These are phyloP conservation scores for Dipus sagitta DNA, from an alignment of 2,797 vertebrate species.

Conservation along the genomic window DNA sequence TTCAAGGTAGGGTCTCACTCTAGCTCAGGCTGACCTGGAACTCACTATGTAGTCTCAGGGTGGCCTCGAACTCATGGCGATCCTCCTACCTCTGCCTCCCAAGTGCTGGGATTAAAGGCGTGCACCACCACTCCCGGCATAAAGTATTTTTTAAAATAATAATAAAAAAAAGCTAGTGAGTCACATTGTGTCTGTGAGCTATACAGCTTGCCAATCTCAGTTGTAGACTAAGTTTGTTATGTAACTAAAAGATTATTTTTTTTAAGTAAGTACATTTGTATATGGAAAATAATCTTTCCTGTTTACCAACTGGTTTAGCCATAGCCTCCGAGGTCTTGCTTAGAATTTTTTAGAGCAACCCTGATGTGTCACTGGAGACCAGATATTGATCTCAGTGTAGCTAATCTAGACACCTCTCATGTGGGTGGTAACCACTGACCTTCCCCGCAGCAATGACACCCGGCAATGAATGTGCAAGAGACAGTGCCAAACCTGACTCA, in stretches of 20 bases:
- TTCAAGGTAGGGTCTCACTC: too few species aligned
- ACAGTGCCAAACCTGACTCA: not conserved
- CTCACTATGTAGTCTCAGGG: too few species aligned
- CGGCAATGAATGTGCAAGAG: not conserved
- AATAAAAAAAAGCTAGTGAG: not conserved
- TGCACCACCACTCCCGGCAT: too few species aligned
- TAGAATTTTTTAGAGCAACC: not conserved
- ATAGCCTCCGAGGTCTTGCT: not conserved
- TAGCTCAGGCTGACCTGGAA: too few species aligned
- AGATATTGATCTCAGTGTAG: not conserved
- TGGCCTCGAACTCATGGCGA: too few species aligned
- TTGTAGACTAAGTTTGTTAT: conserved; percentile 41
- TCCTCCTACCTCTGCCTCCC: too few species aligned
- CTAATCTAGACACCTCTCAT: not conserved
- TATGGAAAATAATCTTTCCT: conserved; percentile 24
- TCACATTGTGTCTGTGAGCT: not conserved
- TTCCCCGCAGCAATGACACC: not conserved
- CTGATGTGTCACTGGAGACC: not conserved
- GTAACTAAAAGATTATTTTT: conserved; percentile 35
- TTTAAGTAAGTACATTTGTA: conserved; percentile 9
- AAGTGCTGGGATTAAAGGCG: too few species aligned
- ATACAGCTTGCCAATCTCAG: not conserved
- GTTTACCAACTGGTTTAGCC: conserved; percentile 12
- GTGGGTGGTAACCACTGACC: not conserved
- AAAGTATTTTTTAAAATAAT: too few species aligned